A percentile compares a stretch with the other conserved stretches of the same genome.
These are phyloP conservation scores for Anneissia japonica DNA, from an alignment of 35 echinoderm and acorn worm genomes.

Conservation along the genomic window DNA sequence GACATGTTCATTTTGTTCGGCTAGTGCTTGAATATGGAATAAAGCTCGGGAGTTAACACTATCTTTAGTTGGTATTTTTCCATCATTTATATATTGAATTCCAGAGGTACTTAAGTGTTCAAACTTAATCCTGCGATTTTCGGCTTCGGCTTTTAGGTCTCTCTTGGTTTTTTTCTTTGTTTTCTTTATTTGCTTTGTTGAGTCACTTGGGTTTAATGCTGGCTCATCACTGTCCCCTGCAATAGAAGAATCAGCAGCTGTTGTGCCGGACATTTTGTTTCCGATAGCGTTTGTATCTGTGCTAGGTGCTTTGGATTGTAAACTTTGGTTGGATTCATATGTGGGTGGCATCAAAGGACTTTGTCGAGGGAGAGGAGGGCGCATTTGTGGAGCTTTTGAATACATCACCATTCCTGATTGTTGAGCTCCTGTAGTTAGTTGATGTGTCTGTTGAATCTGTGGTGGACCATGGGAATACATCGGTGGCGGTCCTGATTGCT, in stretches of 20 bases:
- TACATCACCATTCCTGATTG: too few relatives aligned
- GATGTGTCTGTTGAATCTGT: too few relatives aligned
- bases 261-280: too few relatives aligned
- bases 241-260: neutral
- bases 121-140: neutral
- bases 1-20: neutral
- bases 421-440: too few relatives aligned
- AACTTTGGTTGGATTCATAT: neutral
- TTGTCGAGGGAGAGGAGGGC: neutral
- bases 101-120: neutral
- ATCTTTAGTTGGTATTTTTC: neutral
- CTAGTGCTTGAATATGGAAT: neutral
- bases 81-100: neutral
- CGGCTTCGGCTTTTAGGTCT: neutral
- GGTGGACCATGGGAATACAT: too few relatives aligned
- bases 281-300: neutral
- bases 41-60: neutral
- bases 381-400: too few relatives aligned
- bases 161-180: neutral
- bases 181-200: too few relatives aligned
- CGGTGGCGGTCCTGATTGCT: too few relatives aligned
- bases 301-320: neutral
- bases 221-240: too few relatives aligned
- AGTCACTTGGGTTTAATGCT: neutral
- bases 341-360: neutral